A percentile compares a stretch with the other conserved stretches of the same genome.
Evolutionary conservation across 2,113 vertebrate species (phyloP).

Genomic region (Spheniscus mendiculus): DNA sequence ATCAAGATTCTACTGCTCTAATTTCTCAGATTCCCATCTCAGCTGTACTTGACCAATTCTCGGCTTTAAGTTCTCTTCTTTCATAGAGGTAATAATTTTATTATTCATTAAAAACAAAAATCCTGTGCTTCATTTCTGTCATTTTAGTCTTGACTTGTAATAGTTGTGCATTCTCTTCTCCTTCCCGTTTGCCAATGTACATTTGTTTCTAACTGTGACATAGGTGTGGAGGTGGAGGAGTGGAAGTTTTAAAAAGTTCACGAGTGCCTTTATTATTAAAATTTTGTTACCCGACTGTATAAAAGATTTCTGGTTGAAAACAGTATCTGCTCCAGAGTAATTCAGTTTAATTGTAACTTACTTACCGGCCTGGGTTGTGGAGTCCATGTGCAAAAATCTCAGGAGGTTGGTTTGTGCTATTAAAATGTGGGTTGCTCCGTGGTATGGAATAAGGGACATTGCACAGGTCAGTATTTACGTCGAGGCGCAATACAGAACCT

Average conservation of each 20-base stretch:
- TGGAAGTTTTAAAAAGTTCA: neutral
- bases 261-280: neutral
- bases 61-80: neutral
- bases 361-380: constrained; percentile 97
- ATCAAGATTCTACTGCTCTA: neutral
- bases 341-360: neutral
- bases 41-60: neutral
- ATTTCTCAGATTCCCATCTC: neutral
- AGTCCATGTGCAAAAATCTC: constrained; percentile 98
- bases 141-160: neutral
- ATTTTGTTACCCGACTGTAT: neutral
- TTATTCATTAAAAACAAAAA: neutral
- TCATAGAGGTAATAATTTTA: neutral
- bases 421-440: constrained; percentile 94
- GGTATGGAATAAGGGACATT: constrained; percentile 89
- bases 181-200: neutral
- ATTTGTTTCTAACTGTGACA: neutral
- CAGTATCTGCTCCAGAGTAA: neutral
- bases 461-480: constrained; percentile 91
- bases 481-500: constrained; percentile 93
- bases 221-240: neutral
- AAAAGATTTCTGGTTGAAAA: neutral
- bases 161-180: neutral
- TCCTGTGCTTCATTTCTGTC: neutral
- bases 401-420: constrained; percentile 97